phyloP scores from a whole-genome alignment of 2,888 invertebrate genomes.

The Xylota sylvarum region DNA sequence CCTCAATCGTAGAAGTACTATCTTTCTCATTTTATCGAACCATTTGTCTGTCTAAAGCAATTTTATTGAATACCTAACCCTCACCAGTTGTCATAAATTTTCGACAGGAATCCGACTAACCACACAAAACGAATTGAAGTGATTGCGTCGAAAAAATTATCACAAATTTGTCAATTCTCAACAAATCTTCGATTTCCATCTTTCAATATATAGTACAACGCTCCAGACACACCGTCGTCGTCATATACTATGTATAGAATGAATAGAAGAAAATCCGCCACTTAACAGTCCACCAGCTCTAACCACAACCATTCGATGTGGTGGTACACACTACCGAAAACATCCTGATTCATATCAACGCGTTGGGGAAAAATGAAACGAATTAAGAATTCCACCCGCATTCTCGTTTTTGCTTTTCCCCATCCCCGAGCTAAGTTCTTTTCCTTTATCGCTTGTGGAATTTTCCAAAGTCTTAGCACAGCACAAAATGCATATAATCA shows the following conservation, averaged over 20 bases:
- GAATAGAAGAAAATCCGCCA: conserved; percentile 55
- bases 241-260: conserved; percentile 17
- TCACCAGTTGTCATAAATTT: conserved; percentile 11
- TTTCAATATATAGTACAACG: conserved; percentile 36
- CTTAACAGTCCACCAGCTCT: conserved; percentile 54
- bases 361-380: conserved; percentile 41
- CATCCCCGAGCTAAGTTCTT: conserved; percentile 11
- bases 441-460: conserved; percentile 58
- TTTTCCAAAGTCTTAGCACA: conserved; percentile 71
- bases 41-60: not conserved
- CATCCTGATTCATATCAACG: conserved; percentile 73
- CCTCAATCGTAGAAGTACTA: no score
- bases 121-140: conserved; percentile 10
- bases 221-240: conserved; percentile 50
- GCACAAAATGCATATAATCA: conserved; percentile 74
- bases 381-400: conserved; percentile 77
- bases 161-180: conserved; percentile 62
- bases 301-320: conserved; percentile 7
- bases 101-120: conserved; percentile 18
- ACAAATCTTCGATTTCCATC: conserved; percentile 64
- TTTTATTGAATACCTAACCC: not conserved
- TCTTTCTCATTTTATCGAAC: not conserved
- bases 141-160: conserved; percentile 23
- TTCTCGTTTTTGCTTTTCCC: conserved; percentile 43
- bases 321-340: conserved; percentile 25